Evolutionary conservation across 2,888 invertebrate genomes (phyloP), one percentile per base, ranked within the genome.

Genomic region (Sepiola atlantica): DNA sequence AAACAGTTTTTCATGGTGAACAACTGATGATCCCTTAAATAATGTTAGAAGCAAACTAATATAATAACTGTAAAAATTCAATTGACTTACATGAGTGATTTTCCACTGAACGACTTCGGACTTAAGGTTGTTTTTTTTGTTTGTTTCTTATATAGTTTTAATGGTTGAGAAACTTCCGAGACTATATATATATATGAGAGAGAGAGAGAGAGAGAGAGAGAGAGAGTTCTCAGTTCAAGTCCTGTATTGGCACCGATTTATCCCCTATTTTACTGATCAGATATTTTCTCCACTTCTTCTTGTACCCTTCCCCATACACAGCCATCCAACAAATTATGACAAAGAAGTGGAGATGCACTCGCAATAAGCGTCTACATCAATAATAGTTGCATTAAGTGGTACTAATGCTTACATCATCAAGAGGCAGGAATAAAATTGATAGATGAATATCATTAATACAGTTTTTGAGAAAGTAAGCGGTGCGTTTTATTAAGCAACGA

Each of bases 361-460:
- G 77, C n/a, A 77, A 12, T 77, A 32, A 77, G n/a, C 18, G n/a
- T n/a, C n/a, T 14, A 77, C 32, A 77, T 77, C 32, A 77, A 77
- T 77, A 77, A 77, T 77, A n/a, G 77, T n/a, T 77, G 77, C n/a
- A 77, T 14, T 77, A 77, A 77, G 77, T 77, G n/a, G n/a, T 77
- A 77, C 77, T 32, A 77, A 77, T 77, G 77, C n/a, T 32, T n/a
- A 32, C 32, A 77, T 77, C 14, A 77, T 14, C 0, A 32, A 77
- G 4, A 77, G 21, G 77, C n/a, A 77, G 77, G n/a, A n/a, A 77
- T 77, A 77, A 32, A 32, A 77, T n/a, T n/a, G 16, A 77, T n/a
- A n/a, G 77, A 32, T 77, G n/a, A n/a, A n/a, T 77, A 77, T 77
- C n/a, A 77, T 77, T 77, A 77, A 32, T 77, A 77, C n/a, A n/a